Conservation (phyloP, 2,797 vertebrate genomes). For the Semaprochilodus insignis region DNA sequence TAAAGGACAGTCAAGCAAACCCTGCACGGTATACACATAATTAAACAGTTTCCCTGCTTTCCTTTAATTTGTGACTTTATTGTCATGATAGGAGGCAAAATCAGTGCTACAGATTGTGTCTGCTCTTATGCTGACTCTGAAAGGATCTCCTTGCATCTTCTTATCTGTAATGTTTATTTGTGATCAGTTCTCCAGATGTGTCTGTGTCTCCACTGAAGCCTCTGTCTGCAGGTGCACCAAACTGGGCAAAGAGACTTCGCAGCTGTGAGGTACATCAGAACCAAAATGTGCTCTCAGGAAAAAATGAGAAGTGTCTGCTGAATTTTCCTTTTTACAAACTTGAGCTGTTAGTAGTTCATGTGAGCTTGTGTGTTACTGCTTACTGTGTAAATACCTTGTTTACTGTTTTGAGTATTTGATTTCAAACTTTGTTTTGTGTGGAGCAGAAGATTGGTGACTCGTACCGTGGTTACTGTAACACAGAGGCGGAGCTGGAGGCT, state of each 20-base stretch:
- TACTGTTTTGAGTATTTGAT: background rate
- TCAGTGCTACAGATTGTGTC: background rate
- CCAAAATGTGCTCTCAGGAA: background rate
- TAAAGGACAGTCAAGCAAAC: background rate
- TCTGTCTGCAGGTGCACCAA: slow-evolving; percentile 76
- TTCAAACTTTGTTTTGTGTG: background rate
- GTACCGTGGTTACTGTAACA: slow-evolving; percentile 84
- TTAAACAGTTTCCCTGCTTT: background rate
- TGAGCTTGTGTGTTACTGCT: too few relatives aligned
- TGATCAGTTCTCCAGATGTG: slow-evolving; percentile 60
- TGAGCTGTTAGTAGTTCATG: too few relatives aligned
- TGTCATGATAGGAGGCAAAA: background rate
- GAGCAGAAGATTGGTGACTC: slow-evolving; percentile 87
- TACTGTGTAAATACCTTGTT: background rate
- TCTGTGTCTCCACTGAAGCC: slow-evolving; percentile 75
- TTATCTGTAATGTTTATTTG: background rate
- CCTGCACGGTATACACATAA: background rate
- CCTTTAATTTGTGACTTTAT: background rate
- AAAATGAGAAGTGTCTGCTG: background rate
- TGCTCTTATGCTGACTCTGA: background rate
- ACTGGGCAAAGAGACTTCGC: slow-evolving; percentile 81
- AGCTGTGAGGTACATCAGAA: slow-evolving; percentile 75
- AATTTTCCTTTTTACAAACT: too few relatives aligned
- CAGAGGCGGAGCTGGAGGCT: slow-evolving; percentile 83
- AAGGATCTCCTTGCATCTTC: background rate